Evolutionary conservation across 2,113 vertebrate genomes (phyloP), one percentile per base, ranked within the genome.

Genomic region (Stegastes partitus): DNA sequence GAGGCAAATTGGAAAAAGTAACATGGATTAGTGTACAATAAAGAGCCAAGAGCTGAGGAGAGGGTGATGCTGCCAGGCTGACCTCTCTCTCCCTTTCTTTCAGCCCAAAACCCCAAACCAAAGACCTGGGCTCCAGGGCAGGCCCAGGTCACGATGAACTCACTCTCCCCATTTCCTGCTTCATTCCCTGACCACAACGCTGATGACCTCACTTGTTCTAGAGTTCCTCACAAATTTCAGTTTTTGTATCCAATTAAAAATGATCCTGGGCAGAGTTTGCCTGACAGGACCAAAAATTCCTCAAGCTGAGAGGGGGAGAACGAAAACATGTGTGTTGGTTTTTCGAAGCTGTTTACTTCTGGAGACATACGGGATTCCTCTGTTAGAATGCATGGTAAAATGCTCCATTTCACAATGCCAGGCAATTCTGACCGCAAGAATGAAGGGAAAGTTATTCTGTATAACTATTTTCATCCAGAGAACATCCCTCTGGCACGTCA

Each of bases 361-460:
- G 25, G 49, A 82, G 57, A 77, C 62, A 39, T 57, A 67, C 34
- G 75, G 53, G 69, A 80, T 76, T 85, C 56, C 57, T 71, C 65
- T 31, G 56, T 68, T 55, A 58, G 45, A 83, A 68, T 68, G 53
- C 58, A 79, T 56, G 42, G 53, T 53, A 54, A 81, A 83, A 64
- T 65, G 59, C 65, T 89, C 69, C 50, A 26, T 71, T 83, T 78
- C 25, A 51, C 23, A 45, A 62, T 79, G 78, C 78, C 86, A 88
- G 70, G 58, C 62, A 45, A n/a, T 72, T 56, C 53, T 72, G 62
- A 89, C 77, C 81, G 84, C 82, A 88, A 75, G 61, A 88, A 86
- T 75, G 72, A 85, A 78, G 63, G 56, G 19, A 79, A 83, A 80
- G 19, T 69, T 42, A 53, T 68, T 72, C 71, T 49, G 50, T 47